Evolutionary conservation across 2,888 invertebrate genomes (phyloP).

Genomic region (Eupeodes luniger): DNA sequence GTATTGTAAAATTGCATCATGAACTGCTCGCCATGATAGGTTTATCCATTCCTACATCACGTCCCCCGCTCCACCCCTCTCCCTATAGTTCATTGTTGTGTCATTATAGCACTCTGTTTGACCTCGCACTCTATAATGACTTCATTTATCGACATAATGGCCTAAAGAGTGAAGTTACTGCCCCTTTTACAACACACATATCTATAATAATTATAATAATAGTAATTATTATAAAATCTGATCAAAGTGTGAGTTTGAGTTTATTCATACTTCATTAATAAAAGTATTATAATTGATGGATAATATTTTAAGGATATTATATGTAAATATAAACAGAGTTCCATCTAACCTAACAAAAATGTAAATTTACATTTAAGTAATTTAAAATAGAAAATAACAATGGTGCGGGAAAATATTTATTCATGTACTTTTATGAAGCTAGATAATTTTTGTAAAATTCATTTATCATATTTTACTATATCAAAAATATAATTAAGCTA

Average conservation of each 20-base stretch:
- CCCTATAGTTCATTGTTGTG: background rate
- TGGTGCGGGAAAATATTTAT: no score
- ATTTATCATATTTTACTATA: background rate
- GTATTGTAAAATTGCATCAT: conserved; percentile 58
- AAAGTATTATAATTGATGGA: conserved; percentile 44
- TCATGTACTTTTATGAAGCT: no score
- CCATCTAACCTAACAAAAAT: no score
- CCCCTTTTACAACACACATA: conserved; percentile 1
- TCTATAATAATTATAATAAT: background rate
- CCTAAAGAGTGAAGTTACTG: conserved; percentile 24
- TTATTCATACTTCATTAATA: conserved; percentile 58
- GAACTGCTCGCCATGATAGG: conserved; percentile 35
- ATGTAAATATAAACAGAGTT: no score
- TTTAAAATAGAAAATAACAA: no score
- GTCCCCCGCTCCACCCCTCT: background rate
- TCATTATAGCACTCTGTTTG: conserved; percentile 16
- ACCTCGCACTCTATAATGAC: conserved; percentile 61
- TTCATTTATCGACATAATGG: conserved; percentile 58
- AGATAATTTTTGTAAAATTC: background rate
- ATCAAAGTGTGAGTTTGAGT: conserved; percentile 33
- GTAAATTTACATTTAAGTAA: no score
- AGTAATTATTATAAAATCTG: conserved; percentile 4
- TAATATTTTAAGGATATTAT: conserved; percentile 31
- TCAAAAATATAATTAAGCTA: background rate
- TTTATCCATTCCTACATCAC: background rate